Base-by-base conservation (phyloP, 2,797 vertebrate species). In the Selene dorsalis region DNA sequence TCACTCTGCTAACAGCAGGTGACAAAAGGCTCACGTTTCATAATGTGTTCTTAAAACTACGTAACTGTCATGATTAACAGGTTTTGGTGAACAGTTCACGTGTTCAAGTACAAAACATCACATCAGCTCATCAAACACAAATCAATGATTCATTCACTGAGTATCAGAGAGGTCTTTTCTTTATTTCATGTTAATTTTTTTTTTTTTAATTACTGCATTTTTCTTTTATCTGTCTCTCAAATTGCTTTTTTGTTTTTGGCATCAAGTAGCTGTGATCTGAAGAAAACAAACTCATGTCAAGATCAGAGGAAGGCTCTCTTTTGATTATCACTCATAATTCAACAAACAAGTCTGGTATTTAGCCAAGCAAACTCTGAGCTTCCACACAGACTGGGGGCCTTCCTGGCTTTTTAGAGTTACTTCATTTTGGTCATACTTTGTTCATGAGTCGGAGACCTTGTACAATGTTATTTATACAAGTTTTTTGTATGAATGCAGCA, bases 401-500 rank as follows among this genome's bases (percentile, higher is more conserved):
- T 83, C 38, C 30, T 52, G 6, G 39, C 57, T 62, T 39, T 6
- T 48, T 85, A 84, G 26, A 74, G 53, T 70, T 69, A 61, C 39
- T 81, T 72, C 63, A 53, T 50, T 17, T 73, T 63, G 35, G 9
- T 32, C 0, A 9, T 56, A 52, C 26, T 61, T 62, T 85, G 38
- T 47, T 65, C 38, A 12, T 73, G 17, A 58, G 35, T 58, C 57
- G 1, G 26, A 64, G 73, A 77, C 88, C 79, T 87, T 87, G 82
- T 13, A 10, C 30, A 0, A 32, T 64, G 41, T 50, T 75, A 59
- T 79, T 65, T 68, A 77, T 66, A 53, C 47, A 65, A 14, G 41
- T 53, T 66, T 70, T 70, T 12, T 57, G 39, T 59, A 30, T 77
- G 80, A 81, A 60, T 53, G 62, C 41, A 32, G 60, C 67, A 4